A percentile compares a stretch with the other conserved stretches of the same genome.
phyloP scores from a whole-genome alignment of 2,113 vertebrate genomes.

The Galbula dea region DNA sequence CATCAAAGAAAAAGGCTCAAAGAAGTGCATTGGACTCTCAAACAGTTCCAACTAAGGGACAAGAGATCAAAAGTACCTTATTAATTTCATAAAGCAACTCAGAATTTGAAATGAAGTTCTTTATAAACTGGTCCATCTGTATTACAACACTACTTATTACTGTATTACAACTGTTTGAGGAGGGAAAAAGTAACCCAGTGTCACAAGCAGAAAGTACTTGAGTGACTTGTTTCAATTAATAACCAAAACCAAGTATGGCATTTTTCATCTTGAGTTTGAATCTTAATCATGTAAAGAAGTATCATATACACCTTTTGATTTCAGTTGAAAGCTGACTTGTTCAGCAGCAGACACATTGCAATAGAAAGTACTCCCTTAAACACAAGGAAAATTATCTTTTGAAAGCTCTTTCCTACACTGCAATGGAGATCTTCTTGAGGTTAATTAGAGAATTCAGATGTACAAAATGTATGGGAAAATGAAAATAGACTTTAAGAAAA shows the following conservation, averaged over 20 bases:
- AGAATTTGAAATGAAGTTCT: background rate
- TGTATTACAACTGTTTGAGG: too few species aligned
- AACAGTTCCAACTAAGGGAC: background rate
- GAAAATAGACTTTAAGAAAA: background rate
- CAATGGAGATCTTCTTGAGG: background rate
- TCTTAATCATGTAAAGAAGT: background rate
- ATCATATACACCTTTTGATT: background rate
- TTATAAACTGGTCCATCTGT: background rate
- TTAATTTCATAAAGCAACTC: background rate
- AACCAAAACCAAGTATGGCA: background rate
- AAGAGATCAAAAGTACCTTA: background rate
- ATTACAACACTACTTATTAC: background rate
- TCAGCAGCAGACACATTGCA: background rate
- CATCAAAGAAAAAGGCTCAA: background rate
- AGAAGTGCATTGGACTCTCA: background rate
- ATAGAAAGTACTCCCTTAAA: background rate
- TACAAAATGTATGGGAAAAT: background rate
- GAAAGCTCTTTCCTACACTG: background rate
- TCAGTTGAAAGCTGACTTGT: conserved; percentile 16
- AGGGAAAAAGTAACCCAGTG: background rate
- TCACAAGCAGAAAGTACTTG: background rate
- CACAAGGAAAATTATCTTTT: background rate
- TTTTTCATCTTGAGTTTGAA: background rate
- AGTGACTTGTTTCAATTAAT: background rate
- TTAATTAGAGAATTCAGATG: conserved; percentile 23